Conservation (phyloP, 2,797 vertebrate species). For the Spinus olivaceus region DNA sequence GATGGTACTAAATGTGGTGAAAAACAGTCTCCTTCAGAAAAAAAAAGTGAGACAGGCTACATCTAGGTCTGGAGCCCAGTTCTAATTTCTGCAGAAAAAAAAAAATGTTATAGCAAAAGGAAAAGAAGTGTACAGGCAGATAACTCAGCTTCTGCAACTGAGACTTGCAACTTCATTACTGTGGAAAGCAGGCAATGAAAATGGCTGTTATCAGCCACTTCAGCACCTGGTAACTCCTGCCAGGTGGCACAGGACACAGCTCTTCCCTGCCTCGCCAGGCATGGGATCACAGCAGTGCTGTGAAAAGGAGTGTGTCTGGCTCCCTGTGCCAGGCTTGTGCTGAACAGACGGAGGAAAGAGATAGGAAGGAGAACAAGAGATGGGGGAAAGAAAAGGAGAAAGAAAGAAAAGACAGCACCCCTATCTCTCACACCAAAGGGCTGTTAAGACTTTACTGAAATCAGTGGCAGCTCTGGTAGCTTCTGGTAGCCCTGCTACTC, state of each 20-base stretch:
- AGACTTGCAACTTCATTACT: background rate
- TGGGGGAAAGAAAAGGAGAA: background rate
- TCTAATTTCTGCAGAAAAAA: background rate
- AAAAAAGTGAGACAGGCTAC: background rate
- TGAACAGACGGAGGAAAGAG: background rate
- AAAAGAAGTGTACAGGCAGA: background rate
- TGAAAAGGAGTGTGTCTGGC: background rate
- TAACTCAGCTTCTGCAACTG: background rate
- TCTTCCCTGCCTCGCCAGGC: background rate
- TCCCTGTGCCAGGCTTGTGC: background rate
- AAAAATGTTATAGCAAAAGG: background rate
- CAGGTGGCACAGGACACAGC: background rate
- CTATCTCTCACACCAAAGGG: background rate
- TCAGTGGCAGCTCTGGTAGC: background rate
- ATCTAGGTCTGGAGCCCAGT: background rate
- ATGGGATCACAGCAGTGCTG: background rate
- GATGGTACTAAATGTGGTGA: background rate
- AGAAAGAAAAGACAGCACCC: background rate
- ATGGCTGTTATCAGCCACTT: conserved; percentile 6
- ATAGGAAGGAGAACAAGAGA: background rate
- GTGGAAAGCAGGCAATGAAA: background rate
- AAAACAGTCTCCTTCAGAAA: background rate
- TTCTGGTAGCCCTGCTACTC: background rate
- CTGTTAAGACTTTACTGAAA: background rate
- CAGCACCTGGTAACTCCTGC: background rate